Evolutionary conservation across 2,113 vertebrate species (phyloP).

Genomic region (Megaceryle maxima): DNA sequence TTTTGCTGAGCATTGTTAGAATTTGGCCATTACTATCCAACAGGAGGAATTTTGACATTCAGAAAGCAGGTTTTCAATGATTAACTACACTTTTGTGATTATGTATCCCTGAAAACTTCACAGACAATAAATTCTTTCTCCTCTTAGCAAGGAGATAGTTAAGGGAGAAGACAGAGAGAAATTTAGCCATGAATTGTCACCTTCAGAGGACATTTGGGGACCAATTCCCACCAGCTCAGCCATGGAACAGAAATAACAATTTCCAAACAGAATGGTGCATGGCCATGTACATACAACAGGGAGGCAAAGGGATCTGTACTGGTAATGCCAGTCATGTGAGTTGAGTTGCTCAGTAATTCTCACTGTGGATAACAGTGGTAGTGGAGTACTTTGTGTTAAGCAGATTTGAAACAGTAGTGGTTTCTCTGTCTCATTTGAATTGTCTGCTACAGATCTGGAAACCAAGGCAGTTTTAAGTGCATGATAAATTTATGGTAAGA

Average conservation of each 20-base stretch:
- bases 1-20: neutral
- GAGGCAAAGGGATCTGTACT: neutral
- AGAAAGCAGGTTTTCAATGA: neutral
- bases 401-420: neutral
- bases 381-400: neutral
- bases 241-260: neutral
- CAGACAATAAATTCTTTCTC: neutral
- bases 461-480: neutral
- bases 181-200: neutral
- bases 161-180: neutral
- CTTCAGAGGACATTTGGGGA: neutral
- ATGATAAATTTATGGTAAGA: neutral
- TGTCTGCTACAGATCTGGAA: neutral
- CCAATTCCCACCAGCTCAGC: neutral
- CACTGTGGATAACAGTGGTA: neutral
- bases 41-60: neutral
- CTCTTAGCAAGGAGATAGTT: neutral
- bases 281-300: rapidly evolving
- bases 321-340: neutral
- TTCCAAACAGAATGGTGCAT: neutral
- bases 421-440: neutral
- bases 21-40: neutral
- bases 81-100: neutral
- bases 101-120: neutral
- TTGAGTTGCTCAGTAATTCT: neutral